Evolutionary conservation across 2,888 invertebrate species (phyloP).

Genomic region (Platypus cylindrus): DNA sequence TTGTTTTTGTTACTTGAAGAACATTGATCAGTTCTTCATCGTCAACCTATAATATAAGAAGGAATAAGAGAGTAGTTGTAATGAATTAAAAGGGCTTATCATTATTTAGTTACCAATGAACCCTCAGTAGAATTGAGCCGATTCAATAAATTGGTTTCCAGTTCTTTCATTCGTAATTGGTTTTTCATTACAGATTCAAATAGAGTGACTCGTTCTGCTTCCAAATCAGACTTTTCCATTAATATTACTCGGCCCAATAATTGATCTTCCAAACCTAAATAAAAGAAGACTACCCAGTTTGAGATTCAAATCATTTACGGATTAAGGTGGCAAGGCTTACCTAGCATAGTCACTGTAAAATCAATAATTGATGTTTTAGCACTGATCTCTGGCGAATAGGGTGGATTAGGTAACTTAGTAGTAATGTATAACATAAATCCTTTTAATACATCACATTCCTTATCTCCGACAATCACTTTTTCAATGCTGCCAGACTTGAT

Average conservation of each 20-base stretch:
- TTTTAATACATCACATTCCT: conserved; percentile 93
- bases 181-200: conserved; percentile 95
- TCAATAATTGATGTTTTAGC: conserved; percentile 95
- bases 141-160: conserved; percentile 83
- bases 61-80: not conserved
- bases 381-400: conserved; percentile 92
- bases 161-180: conserved; percentile 88
- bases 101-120: conserved; percentile 6
- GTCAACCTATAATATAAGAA: conserved; percentile 74
- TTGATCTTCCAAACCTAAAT: conserved; percentile 82
- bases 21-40: conserved; percentile 90
- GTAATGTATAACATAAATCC: conserved; percentile 93
- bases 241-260: conserved; percentile 83
- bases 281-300: not conserved
- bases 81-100: not conserved
- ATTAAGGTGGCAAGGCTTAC: conserved; percentile 16
- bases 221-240: conserved; percentile 92
- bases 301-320: not conserved
- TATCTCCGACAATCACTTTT: conserved; percentile 88
- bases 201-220: conserved; percentile 83
- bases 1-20: conserved; percentile 65
- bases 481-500: conserved; percentile 94
- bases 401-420: conserved; percentile 90
- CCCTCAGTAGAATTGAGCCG: conserved; percentile 89
- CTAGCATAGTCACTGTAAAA: conserved; percentile 91